phyloP scores from a whole-genome alignment of 2,113 vertebrate genomes.

The Pseudorectes ferrugineus region DNA sequence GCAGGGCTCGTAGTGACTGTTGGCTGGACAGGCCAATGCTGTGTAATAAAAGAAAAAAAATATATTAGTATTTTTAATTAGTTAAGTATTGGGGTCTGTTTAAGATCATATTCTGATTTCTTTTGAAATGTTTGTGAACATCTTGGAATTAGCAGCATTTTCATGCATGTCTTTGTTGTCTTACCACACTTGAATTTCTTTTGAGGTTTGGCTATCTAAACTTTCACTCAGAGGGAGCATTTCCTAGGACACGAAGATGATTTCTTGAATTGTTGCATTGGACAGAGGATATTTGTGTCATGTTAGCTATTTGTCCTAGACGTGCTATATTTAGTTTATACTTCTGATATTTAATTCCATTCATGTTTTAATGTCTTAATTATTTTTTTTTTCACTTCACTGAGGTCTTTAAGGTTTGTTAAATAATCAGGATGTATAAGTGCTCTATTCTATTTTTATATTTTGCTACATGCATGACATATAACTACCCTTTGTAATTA shows the following conservation, averaged over 20 bases:
- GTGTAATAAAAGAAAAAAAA: not conserved
- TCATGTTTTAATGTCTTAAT: not conserved
- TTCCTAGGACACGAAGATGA: not conserved
- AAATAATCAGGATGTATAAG: not conserved
- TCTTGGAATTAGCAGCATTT: accelerated
- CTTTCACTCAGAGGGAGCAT: not conserved
- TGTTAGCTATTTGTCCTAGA: not conserved
- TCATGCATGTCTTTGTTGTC: accelerated
- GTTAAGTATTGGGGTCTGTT: accelerated
- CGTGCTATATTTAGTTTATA: accelerated
- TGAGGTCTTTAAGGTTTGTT: not conserved
- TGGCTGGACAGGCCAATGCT: slow-evolving; percentile 5
- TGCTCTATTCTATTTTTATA: not conserved
- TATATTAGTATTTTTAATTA: not conserved
- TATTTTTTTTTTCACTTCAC: not conserved
- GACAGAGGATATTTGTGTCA: accelerated
- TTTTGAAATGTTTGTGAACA: not conserved
- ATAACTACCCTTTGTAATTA: not conserved
- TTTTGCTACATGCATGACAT: not conserved
- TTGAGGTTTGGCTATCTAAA: not conserved
- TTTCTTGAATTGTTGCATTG: not conserved
- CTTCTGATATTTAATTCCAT: not conserved
- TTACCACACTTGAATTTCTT: not conserved
- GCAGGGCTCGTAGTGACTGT: slow-evolving; percentile 54
- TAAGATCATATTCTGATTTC: not conserved